A percentile compares a stretch with the other conserved stretches of the same genome.
Conservation (phyloP, 2,888 invertebrate species). For the Iselma pallidipennis region DNA sequence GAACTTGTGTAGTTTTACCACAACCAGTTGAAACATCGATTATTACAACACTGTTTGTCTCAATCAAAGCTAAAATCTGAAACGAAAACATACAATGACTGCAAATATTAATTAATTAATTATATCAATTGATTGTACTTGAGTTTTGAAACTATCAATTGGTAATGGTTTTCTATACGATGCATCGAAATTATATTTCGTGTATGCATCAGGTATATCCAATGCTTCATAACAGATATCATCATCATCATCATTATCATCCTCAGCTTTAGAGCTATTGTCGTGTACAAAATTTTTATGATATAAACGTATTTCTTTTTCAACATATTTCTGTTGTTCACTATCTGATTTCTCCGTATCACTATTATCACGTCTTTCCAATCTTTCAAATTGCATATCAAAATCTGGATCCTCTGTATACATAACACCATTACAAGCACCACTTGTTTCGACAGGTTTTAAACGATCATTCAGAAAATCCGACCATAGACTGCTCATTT, state of each 20-base stretch:
- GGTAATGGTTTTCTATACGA: slow-evolving; percentile 39
- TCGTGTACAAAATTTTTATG: no score
- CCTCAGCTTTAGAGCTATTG: no score
- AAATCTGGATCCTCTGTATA: not conserved
- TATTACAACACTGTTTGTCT: slow-evolving; percentile 73
- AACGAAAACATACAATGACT: slow-evolving; percentile 1
- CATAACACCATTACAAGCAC: slow-evolving; percentile 6
- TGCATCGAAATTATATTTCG: slow-evolving; percentile 37
- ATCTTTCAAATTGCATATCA: not conserved
- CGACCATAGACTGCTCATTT: slow-evolving; percentile 14
- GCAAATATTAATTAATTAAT: not conserved
- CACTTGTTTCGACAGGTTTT: slow-evolving; percentile 1
- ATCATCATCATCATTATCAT: slow-evolving; percentile 10
- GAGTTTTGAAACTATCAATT: slow-evolving; percentile 39
- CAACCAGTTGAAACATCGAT: slow-evolving; percentile 89
- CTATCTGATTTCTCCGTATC: slow-evolving; percentile 1
- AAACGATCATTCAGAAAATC: slow-evolving; percentile 11
- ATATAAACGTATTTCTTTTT: not conserved
- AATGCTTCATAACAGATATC: slow-evolving; percentile 6
- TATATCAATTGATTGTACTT: slow-evolving; percentile 22
- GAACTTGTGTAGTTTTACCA: slow-evolving; percentile 88
- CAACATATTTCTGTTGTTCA: slow-evolving; percentile 7
- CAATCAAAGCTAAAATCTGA: slow-evolving; percentile 71
- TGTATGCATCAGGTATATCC: slow-evolving; percentile 31
- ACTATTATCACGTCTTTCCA: not conserved